Percentiles rank a stretch among this genome's conserved stretches.
Evolutionary conservation across 2,888 invertebrate species (phyloP).

Genomic region (Galeopsomyia nigrocyanea): DNA sequence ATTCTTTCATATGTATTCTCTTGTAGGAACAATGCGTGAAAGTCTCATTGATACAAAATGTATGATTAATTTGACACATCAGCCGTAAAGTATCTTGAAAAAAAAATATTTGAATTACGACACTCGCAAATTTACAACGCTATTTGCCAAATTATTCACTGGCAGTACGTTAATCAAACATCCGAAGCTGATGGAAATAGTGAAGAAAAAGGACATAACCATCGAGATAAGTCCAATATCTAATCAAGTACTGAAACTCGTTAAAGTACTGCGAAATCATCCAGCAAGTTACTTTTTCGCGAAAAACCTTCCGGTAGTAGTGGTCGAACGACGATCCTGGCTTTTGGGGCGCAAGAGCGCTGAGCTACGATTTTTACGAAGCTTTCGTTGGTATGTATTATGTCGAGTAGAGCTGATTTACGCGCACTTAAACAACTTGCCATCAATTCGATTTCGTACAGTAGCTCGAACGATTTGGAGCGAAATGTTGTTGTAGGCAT

Average conservation of each 20-base stretch:
- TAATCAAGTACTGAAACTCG: conserved; percentile 79
- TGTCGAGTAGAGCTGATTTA: conserved; percentile 77
- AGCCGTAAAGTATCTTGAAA: no score
- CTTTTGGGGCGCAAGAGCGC: conserved; percentile 79
- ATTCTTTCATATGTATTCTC: no score
- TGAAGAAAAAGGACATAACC: conserved; percentile 75
- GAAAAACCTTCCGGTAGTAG: conserved; percentile 78
- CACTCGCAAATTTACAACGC: no score
- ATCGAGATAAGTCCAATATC: conserved; percentile 86
- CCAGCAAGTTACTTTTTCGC: conserved; percentile 78
- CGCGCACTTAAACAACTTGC: conserved; percentile 81
- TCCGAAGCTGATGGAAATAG: conserved; percentile 75
- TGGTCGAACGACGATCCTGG: conserved; percentile 87
- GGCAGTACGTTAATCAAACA: conserved; percentile 82
- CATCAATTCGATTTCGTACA: conserved; percentile 80
- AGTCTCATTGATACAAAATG: no score
- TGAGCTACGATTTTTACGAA: conserved; percentile 84
- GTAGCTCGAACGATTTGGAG: conserved; percentile 71
- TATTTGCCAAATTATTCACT: no score
- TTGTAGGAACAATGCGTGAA: no score
- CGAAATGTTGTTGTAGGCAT: conserved; percentile 70
- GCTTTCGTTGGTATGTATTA: conserved; percentile 83
- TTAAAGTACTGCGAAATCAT: conserved; percentile 82
- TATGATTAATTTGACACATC: no score
- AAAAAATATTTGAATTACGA: no score